Base-by-base conservation (phyloP, 2,888 invertebrate genomes). In the Tenthredo amoena region DNA sequence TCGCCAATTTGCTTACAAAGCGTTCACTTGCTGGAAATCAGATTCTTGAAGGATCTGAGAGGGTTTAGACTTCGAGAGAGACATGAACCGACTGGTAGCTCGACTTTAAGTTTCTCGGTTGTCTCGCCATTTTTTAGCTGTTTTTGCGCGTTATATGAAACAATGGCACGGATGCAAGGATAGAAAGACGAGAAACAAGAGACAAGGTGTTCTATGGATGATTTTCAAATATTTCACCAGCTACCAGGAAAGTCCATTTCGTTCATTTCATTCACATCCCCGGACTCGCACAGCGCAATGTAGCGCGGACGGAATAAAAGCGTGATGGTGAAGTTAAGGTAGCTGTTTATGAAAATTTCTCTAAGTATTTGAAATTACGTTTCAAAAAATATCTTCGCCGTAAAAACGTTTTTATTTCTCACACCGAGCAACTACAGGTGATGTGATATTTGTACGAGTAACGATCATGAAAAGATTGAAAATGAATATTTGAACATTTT, bases 1-100 rank as follows among this genome's bases (percentile, higher is more conserved):
- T 81, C 81, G 62, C 81, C 81, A 81, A 81, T 81, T 81, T 81
- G 62, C 81, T 81, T 81, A 81, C 81, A 81, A 81, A 81, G 81
- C 81, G 58, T 81, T 81, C 81, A 40, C 81, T 81, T 81, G 81
- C 81, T 40, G 62, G 50, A 77, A 81, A 81, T 81, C 81, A 62
- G 62, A 81, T 81, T 81, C 62, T 81, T 21, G 62, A 81, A 81
- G 62, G 40, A 62, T 81, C 58, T 62, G 21, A 40, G 40, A 37
- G 37, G 40, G 81, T 21, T 62, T 31, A 50, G 62, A 62, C n/a
- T 81, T 21, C 81, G 40, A 40, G 62, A 81, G 62, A 81, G 40
- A 62, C 62, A 55, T 55, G 6, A 40, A 40, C 37, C 37, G 79
- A 81, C 81, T 37, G 62, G 21, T 18, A 81, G 40, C 21, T 81